phyloP scores from a whole-genome alignment of 1,140 invertebrate species.

The Seison nebaliae region DNA sequence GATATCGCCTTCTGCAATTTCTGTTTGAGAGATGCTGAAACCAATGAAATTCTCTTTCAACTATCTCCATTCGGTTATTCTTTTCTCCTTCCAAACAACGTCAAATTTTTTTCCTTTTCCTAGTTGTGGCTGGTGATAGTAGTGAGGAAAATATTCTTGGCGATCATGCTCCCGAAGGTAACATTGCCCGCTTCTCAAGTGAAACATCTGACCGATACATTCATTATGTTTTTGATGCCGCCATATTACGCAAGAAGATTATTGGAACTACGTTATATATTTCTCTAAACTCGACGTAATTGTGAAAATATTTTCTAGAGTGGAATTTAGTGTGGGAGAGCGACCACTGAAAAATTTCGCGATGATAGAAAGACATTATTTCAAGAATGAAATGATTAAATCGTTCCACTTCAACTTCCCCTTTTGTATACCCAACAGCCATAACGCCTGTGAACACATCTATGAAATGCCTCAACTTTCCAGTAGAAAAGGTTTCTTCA shows the following conservation, averaged over 20 bases:
- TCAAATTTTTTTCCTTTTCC: conserved; percentile 2
- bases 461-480: conserved; percentile 80
- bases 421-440: conserved; percentile 86
- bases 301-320: conserved; percentile 34
- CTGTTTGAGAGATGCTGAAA: conserved; percentile 79
- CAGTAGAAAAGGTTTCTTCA: conserved; percentile 47
- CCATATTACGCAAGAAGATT: conserved; percentile 70
- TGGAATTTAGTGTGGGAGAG: conserved; percentile 78
- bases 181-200: conserved; percentile 33
- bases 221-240: conserved; percentile 77
- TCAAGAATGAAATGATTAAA: conserved; percentile 66
- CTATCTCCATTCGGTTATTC: conserved; percentile 51
- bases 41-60: conserved; percentile 70
- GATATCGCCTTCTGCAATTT: conserved; percentile 92
- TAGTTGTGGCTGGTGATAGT: too few relatives aligned
- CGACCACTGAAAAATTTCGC: conserved; percentile 72
- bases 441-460: conserved; percentile 92
- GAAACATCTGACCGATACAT: conserved; percentile 57
- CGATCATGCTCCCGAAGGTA: conserved; percentile 40
- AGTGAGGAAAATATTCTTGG: conserved; percentile 15
- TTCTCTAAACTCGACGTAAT: not conserved
- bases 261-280: conserved; percentile 60
- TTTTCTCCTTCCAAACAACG: not conserved
- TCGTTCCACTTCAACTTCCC: conserved; percentile 99
- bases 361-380: conserved; percentile 94